These are phyloP conservation scores for Zosterops japonicus DNA, from an alignment of 2,113 vertebrate genomes.

Conservation along the genomic window DNA sequence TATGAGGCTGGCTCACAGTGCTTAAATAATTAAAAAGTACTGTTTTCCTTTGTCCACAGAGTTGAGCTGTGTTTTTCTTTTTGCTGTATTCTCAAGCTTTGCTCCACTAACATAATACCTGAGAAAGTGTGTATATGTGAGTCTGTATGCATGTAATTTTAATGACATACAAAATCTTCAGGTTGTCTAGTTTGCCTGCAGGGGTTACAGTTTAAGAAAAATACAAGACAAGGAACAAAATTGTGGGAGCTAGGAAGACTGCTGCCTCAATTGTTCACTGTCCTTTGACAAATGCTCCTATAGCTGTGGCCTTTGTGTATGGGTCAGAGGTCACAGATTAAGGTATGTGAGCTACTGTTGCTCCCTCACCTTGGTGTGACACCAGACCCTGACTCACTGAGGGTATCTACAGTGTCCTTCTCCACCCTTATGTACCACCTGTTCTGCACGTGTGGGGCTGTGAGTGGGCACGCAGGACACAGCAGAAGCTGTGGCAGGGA, in stretches of 20 bases:
- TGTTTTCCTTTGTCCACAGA: not conserved
- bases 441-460: not conserved
- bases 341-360: not conserved
- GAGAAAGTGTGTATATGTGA: not conserved
- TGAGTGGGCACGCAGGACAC: not conserved
- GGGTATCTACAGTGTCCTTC: rapidly evolving
- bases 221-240: not conserved
- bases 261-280: not conserved
- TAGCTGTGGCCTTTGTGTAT: not conserved
- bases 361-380: not conserved
- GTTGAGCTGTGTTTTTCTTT: not conserved
- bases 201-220: not conserved
- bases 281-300: not conserved
- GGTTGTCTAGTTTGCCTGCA: not conserved
- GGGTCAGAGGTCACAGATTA: not conserved
- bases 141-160: not conserved
- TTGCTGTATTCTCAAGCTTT: not conserved
- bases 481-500: not conserved
- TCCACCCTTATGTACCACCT: rapidly evolving
- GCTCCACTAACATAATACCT: not conserved
- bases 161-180: not conserved
- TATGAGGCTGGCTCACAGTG: not conserved
- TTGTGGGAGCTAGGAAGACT: not conserved
- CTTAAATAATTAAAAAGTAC: not conserved
- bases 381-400: not conserved